A percentile compares a stretch with the other conserved stretches of the same genome.
These are phyloP conservation scores for Tipula helvola DNA, from an alignment of 2,888 invertebrate genomes.

Conservation along the genomic window DNA sequence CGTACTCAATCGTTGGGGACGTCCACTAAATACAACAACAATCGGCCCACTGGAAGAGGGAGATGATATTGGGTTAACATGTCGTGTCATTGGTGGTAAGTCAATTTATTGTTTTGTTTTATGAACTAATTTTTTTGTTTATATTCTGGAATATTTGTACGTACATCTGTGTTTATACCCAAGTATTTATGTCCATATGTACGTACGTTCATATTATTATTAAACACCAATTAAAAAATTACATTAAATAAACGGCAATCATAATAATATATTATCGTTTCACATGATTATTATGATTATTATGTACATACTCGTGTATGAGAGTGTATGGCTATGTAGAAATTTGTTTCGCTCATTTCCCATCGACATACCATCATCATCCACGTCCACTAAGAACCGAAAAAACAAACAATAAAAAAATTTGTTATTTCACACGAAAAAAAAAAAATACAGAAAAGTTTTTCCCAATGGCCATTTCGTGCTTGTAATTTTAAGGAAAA, in stretches of 20 bases:
- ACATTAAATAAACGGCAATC: neutral
- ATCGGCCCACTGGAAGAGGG: slow-evolving; percentile 68
- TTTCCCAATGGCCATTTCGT: neutral
- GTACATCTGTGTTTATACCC: neutral
- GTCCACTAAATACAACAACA: slow-evolving; percentile 55
- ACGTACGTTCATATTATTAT: neutral
- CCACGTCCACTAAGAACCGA: neutral
- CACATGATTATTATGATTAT: neutral
- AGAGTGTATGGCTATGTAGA: neutral
- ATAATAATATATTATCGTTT: slow-evolving; percentile 4
- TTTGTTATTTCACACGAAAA: neutral
- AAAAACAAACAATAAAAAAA: neutral
- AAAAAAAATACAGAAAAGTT: neutral
- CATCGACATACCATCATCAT: neutral
- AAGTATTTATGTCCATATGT: neutral
- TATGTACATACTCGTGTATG: neutral
- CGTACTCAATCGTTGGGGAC: slow-evolving; percentile 63
- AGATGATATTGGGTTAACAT: slow-evolving; percentile 61
- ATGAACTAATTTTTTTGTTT: neutral
- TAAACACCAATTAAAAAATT: neutral
- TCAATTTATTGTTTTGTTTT: slow-evolving; percentile 5
- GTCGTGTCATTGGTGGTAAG: slow-evolving; percentile 66
- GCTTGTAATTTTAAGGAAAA: slow-evolving; percentile 4
- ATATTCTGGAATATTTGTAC: no score
- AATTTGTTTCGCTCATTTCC: neutral